These are phyloP conservation scores for Merops nubicus DNA, from an alignment of 2,113 vertebrate genomes.

Conservation along the genomic window DNA sequence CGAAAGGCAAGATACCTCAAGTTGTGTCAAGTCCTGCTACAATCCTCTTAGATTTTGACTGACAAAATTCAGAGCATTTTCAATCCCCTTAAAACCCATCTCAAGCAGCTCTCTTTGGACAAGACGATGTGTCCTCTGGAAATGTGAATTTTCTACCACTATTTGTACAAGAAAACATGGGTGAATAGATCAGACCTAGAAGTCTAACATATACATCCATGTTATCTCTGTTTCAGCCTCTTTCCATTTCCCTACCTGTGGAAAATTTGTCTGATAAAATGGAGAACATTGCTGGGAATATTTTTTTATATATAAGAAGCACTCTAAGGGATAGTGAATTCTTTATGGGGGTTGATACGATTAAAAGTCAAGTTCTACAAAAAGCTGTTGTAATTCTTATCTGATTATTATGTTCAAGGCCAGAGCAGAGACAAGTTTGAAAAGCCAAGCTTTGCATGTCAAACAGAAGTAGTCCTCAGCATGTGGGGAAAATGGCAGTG, in stretches of 20 bases:
- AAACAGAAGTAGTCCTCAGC: slow-evolving; percentile 37
- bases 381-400: background rate
- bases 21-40: background rate
- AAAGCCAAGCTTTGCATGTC: slow-evolving; percentile 34
- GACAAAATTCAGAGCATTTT: background rate
- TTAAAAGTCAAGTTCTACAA: background rate
- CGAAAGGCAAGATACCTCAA: background rate
- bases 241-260: background rate
- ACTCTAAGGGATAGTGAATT: background rate
- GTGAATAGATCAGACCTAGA: background rate
- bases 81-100: background rate
- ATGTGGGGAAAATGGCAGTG: slow-evolving; percentile 62
- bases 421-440: slow-evolving; percentile 14
- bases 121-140: background rate
- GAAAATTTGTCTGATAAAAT: background rate
- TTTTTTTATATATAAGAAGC: background rate
- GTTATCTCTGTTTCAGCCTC: background rate
- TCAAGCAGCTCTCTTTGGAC: background rate
- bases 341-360: background rate
- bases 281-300: background rate
- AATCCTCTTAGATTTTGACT: background rate
- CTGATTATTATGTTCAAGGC: slow-evolving; percentile 25
- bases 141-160: background rate
- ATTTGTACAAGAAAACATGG: background rate
- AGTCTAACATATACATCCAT: background rate